Percentiles rank a stretch among this genome's conserved stretches.
Conservation (phyloP, 2,888 invertebrate genomes). For the Poecilus cupreus region DNA sequence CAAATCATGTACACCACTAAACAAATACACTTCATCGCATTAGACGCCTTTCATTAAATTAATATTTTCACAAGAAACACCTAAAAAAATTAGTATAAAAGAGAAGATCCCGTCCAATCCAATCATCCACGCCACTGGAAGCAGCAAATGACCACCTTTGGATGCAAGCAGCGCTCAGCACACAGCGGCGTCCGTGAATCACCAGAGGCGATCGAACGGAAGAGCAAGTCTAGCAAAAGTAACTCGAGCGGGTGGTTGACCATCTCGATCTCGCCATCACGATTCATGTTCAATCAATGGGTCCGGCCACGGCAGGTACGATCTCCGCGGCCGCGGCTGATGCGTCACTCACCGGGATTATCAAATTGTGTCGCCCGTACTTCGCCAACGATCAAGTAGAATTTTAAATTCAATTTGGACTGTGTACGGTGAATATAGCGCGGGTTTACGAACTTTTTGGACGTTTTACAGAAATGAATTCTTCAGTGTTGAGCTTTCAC, state of each 20-base stretch:
- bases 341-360: not conserved
- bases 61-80: too few species aligned
- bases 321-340: too few species aligned
- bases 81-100: too few species aligned
- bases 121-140: too few species aligned
- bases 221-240: conserved; percentile 53
- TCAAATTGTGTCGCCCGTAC: conserved; percentile 22
- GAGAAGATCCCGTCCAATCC: too few species aligned
- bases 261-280: conserved; percentile 16
- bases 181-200: conserved; percentile 11
- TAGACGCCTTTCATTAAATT: too few species aligned
- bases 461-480: not conserved
- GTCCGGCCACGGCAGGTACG: not conserved
- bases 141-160: too few species aligned
- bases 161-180: too few species aligned
- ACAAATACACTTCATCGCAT: too few species aligned
- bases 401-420: conserved; percentile 31
- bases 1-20: too few species aligned
- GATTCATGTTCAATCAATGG: conserved; percentile 48
- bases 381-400: not conserved
- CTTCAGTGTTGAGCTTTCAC: too few species aligned
- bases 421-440: not conserved
- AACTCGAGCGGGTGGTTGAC: conserved; percentile 47
- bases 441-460: not conserved
- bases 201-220: conserved; percentile 43